Evolutionary conservation across 2,797 vertebrate genomes (phyloP).

Genomic region (Ceryle rudis): DNA sequence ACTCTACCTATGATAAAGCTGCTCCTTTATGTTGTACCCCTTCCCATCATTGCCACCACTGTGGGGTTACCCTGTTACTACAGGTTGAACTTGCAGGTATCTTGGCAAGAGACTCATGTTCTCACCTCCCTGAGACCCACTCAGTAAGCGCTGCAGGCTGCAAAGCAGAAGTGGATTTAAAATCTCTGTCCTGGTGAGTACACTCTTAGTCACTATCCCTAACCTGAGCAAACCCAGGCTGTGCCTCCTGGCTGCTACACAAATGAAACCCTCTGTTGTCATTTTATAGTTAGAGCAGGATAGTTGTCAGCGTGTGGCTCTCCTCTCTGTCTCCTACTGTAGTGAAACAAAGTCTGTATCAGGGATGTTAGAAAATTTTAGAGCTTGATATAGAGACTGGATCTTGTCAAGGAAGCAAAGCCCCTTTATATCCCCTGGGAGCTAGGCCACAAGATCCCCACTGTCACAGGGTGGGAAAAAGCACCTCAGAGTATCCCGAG

Average conservation of each 20-base stretch:
- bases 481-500: fast-evolving
- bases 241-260: fast-evolving
- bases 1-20: neutral
- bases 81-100: neutral
- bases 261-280: neutral
- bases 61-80: neutral
- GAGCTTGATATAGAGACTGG: neutral
- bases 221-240: neutral
- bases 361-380: neutral
- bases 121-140: fast-evolving
- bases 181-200: neutral
- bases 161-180: neutral
- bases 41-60: fast-evolving
- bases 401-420: neutral
- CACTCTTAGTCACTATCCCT: neutral
- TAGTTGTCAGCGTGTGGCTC: neutral
- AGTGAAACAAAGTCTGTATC: neutral
- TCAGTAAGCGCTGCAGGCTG: neutral
- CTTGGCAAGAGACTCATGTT: neutral
- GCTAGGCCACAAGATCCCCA: neutral
- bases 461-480: neutral
- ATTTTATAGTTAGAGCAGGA: neutral
- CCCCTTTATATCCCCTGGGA: neutral
- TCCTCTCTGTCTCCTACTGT: neutral
- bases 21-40: fast-evolving